These are phyloP conservation scores for Perca flavescens DNA, from an alignment of 2,113 vertebrate species.

Conservation along the genomic window DNA sequence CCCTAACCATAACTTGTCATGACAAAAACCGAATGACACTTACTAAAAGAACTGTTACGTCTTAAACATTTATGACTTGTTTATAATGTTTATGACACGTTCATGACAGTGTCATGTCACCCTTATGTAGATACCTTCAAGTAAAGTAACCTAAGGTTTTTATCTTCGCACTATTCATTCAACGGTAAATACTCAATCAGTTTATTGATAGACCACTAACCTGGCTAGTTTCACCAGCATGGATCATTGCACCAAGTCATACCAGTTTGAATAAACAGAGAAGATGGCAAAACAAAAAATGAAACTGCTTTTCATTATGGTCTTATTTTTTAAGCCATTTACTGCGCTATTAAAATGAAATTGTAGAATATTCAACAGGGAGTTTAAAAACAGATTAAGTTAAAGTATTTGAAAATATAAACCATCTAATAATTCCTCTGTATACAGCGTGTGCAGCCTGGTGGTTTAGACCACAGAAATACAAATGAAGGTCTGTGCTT, in stretches of 20 bases:
- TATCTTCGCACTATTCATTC: background rate
- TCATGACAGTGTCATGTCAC: no score
- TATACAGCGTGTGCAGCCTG: conserved; percentile 15
- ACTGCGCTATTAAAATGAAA: background rate
- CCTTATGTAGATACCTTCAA: no score
- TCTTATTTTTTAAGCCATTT: background rate
- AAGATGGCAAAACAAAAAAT: background rate
- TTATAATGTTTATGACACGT: no score
- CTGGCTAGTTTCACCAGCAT: background rate
- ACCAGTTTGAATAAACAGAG: background rate
- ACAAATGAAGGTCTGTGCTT: conserved; percentile 25
- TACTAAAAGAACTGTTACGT: no score
- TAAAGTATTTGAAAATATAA: conserved; percentile 33
- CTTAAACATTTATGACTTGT: no score
- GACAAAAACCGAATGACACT: no score
- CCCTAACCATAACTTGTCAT: no score
- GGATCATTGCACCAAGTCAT: background rate
- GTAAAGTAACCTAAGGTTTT: background rate
- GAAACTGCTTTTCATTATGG: background rate
- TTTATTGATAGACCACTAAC: background rate
- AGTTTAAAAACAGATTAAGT: conserved; percentile 11
- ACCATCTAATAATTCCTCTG: conserved; percentile 24
- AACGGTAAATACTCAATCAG: background rate
- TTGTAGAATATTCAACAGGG: background rate
- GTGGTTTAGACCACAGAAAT: conserved; percentile 9